These are phyloP conservation scores for Scaptodrosophila lebanonensis DNA, from an alignment of 1,140 invertebrate genomes.

Conservation along the genomic window DNA sequence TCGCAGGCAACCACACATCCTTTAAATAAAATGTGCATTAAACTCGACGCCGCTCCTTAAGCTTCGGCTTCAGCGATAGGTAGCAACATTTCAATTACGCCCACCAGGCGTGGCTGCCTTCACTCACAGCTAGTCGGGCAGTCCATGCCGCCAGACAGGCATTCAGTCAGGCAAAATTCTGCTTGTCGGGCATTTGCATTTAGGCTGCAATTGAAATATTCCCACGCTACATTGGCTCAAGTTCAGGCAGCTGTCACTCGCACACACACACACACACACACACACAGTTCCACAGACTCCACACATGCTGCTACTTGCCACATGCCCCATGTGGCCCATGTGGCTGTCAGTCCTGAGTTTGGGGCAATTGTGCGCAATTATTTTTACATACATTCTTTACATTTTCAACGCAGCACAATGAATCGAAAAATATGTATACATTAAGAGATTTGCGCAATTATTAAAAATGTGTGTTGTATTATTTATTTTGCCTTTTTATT, in stretches of 20 bases:
- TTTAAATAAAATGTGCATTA: slow-evolving; percentile 31
- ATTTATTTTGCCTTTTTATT: slow-evolving; percentile 8
- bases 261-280: neutral
- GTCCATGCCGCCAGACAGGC: too few species aligned
- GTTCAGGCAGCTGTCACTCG: slow-evolving; percentile 36
- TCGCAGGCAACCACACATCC: slow-evolving; percentile 42
- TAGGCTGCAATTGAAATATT: slow-evolving; percentile 32
- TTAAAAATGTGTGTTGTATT: slow-evolving; percentile 36
- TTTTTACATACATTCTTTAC: too few species aligned
- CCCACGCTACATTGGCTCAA: slow-evolving; percentile 55
- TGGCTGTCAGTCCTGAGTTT: too few species aligned
- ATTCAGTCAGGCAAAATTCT: too few species aligned
- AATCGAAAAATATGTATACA: slow-evolving; percentile 15
- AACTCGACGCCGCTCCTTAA: too few species aligned
- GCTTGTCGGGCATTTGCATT: too few species aligned
- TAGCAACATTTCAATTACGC: slow-evolving; percentile 58
- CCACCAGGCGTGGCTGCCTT: neutral
- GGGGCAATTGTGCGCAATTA: too few species aligned
- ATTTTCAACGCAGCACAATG: too few species aligned
- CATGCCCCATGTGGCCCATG: slow-evolving; percentile 33
- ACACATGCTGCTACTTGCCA: slow-evolving; percentile 28
- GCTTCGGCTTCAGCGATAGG: slow-evolving; percentile 21
- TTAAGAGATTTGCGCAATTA: slow-evolving; percentile 44
- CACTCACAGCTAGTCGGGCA: too few species aligned
- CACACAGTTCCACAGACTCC: neutral